A percentile compares a stretch with the other conserved stretches of the same genome.
These are phyloP conservation scores for Callipepla californica DNA, from an alignment of 2,113 vertebrate species.

Conservation along the genomic window DNA sequence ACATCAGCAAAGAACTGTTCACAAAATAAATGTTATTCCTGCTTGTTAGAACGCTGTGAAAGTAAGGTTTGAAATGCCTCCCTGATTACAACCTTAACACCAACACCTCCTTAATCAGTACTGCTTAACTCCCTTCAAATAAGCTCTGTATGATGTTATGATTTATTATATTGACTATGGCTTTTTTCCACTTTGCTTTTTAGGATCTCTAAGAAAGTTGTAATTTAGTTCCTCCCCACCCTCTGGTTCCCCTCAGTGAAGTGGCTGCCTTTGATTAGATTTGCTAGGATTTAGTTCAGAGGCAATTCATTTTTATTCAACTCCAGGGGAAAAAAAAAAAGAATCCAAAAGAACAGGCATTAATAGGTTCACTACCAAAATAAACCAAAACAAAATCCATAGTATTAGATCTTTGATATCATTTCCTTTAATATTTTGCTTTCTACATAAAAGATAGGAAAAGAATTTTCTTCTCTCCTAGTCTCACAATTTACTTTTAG, in stretches of 20 bases:
- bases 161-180: conserved; percentile 54
- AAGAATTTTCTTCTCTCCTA: not conserved
- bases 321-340: not conserved
- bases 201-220: conserved; percentile 54
- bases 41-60: conserved; percentile 51
- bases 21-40: conserved; percentile 65
- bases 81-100: conserved; percentile 66
- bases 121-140: conserved; percentile 62
- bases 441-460: conserved; percentile 18
- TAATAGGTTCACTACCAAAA: conserved; percentile 32
- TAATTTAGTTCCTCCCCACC: conserved; percentile 58
- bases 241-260: conserved; percentile 34
- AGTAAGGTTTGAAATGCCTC: conserved; percentile 55
- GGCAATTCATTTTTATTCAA: conserved; percentile 59
- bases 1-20: conserved; percentile 25
- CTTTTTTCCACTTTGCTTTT: conserved; percentile 67
- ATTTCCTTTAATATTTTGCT: conserved; percentile 54
- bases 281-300: conserved; percentile 59
- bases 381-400: conserved; percentile 13
- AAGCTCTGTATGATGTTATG: conserved; percentile 48
- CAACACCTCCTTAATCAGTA: conserved; percentile 68
- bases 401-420: not conserved
- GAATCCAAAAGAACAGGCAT: conserved; percentile 1
- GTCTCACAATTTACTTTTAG: conserved; percentile 14
- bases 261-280: conserved; percentile 64